Evolutionary conservation across 2,888 invertebrate genomes (phyloP), one percentile per base, ranked within the genome.

Genomic region (Nycteola revayana): DNA sequence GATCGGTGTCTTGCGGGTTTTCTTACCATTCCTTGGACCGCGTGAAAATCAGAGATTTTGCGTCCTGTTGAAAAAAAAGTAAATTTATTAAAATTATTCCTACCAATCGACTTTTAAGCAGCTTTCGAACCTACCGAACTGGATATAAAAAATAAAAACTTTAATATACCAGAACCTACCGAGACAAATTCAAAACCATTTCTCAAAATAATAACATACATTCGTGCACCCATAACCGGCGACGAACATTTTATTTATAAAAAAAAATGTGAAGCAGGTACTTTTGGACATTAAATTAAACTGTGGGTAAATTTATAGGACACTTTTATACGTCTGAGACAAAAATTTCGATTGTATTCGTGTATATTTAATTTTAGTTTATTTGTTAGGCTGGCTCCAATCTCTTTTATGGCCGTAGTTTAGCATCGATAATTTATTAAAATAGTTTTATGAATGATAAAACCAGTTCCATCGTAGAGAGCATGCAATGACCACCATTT

Each of bases 331-430:
- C 66, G 84, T 65, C 78, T 86, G 87, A 88, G 87, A 88, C 88
- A 88, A 87, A 87, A 87, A 86, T 87, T 86, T 85, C 83, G 85
- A 86, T 87, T 88, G 87, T 87, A 66, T 73, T 77, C 82, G 79
- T 87, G 86, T 87, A 86, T 88, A 88, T 87, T 87, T 87, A 88
- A 88, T 87, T 84, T 88, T 85, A 77, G 81, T 88, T 85, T 88
- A 85, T 87, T 86, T 87, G 85, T 85, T 85, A 84, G 80, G 67
- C 70, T 68, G 71, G 66, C 66, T 79, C 81, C 80, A 80, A 80
- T 80, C 78, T 83, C 76, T 81, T 87, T 85, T 85, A 86, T 75
- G 75, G 66, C 58, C 52, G 64, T 66, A 76, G 81, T 82, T 85
- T 82, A 83, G 83, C 79, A 76, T 80, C 73, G 75, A 80, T 78